phyloP scores from a whole-genome alignment of 2,113 vertebrate genomes.

The Aspiorhynchus laticeps region DNA sequence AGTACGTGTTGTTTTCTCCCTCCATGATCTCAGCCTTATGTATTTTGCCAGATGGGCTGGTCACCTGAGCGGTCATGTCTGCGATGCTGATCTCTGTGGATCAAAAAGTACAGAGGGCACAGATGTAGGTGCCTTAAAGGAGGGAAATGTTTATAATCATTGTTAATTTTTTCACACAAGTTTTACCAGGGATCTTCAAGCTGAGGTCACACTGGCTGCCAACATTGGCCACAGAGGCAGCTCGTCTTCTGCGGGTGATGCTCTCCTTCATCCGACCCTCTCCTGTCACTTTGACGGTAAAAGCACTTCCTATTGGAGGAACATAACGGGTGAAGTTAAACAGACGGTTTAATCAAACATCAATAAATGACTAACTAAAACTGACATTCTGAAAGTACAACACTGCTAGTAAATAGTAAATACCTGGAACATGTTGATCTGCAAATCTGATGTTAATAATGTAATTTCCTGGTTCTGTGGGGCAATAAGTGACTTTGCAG shows the following conservation, averaged over 20 bases:
- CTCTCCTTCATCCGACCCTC: conserved; percentile 92
- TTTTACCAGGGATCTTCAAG: conserved; percentile 88
- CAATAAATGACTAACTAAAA: background rate
- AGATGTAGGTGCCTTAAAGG: background rate
- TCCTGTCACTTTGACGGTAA: conserved; percentile 90
- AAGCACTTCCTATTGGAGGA: conserved; percentile 82
- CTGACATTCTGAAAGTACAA: background rate
- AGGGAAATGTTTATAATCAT: background rate
- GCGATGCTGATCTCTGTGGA: conserved; percentile 85
- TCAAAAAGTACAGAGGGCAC: background rate
- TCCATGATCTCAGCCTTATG: conserved; percentile 91
- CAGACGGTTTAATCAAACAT: background rate
- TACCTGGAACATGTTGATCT: conserved; percentile 90
- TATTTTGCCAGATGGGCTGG: conserved; percentile 86
- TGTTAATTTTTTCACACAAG: background rate
- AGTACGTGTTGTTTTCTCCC: conserved; percentile 90
- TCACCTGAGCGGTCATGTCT: conserved; percentile 91
- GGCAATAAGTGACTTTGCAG: conserved; percentile 89
- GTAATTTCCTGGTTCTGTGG: conserved; percentile 89
- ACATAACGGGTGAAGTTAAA: background rate
- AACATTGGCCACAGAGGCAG: conserved; percentile 86
- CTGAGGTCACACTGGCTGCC: conserved; percentile 91
- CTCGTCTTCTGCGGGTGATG: conserved; percentile 86
- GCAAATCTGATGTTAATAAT: conserved; percentile 92
- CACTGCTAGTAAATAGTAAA: background rate